Evolutionary conservation across 2,113 vertebrate species (phyloP).

Genomic region (Mus spicilegus): DNA sequence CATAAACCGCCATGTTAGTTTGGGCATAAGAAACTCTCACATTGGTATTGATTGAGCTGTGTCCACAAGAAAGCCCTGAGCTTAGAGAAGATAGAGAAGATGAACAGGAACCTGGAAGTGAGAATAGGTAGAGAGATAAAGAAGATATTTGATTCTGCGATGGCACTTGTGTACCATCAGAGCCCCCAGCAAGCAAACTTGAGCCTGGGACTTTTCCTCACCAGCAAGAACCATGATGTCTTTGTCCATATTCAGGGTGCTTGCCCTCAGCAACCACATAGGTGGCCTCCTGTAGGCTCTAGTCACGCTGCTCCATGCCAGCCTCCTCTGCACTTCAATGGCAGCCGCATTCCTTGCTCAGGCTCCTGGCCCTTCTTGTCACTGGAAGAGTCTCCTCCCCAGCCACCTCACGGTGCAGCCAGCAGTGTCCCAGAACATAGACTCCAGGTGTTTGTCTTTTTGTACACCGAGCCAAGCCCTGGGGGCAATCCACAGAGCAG

Average conservation of each 20-base stretch:
- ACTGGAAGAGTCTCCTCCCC: not conserved
- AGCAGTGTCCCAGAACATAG: rapidly evolving
- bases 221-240: not conserved
- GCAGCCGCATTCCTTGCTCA: not conserved
- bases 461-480: rapidly evolving
- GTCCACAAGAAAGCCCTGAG: not conserved
- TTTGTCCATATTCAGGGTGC: not conserved
- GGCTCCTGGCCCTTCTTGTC: not conserved
- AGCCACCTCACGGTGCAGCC: too few relatives aligned
- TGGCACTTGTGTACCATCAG: not conserved
- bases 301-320: not conserved
- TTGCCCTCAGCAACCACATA: not conserved
- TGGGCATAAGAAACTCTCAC: not conserved
- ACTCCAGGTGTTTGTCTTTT: rapidly evolving
- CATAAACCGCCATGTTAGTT: not conserved
- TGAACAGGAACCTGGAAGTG: too few relatives aligned
- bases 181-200: not conserved
- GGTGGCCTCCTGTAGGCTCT: too few relatives aligned
- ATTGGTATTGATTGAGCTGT: not conserved
- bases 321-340: not conserved
- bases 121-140: not conserved
- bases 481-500: rapidly evolving
- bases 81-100: not conserved
- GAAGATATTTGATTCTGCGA: not conserved
- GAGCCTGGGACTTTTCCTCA: too few relatives aligned